These are phyloP conservation scores for Cheiracanthium punctorium DNA, from an alignment of 2,888 invertebrate species.

Conservation along the genomic window DNA sequence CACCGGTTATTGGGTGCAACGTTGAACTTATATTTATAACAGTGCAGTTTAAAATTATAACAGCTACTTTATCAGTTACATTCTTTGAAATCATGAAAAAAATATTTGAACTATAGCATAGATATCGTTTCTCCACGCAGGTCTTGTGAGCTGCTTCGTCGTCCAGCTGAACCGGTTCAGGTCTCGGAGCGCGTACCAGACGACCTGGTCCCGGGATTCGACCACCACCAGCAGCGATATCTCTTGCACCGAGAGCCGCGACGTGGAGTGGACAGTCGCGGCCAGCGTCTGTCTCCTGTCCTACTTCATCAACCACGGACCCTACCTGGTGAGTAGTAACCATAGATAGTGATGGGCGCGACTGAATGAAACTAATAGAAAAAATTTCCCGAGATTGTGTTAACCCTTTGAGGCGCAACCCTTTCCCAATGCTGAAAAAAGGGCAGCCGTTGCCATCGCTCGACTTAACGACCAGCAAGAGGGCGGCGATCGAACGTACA, in stretches of 20 bases:
- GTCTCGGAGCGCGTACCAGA: slow-evolving; percentile 66
- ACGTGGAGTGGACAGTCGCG: slow-evolving; percentile 75
- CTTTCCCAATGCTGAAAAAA: too few species aligned
- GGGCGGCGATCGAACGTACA: background rate
- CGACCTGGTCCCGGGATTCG: slow-evolving; percentile 71
- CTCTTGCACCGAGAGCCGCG: slow-evolving; percentile 46
- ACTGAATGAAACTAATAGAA: background rate
- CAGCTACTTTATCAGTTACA: too few species aligned
- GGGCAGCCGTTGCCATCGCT: too few species aligned
- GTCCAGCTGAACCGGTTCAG: slow-evolving; percentile 42
- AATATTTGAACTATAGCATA: too few species aligned
- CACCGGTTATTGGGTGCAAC: too few species aligned
- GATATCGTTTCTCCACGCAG: too few species aligned
- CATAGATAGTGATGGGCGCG: too few species aligned
- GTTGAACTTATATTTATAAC: too few species aligned
- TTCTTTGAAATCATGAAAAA: too few species aligned
- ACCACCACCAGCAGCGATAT: slow-evolving; percentile 54
- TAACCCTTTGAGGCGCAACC: too few species aligned
- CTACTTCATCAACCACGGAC: slow-evolving; percentile 80
- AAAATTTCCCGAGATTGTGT: background rate
- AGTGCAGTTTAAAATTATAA: too few species aligned
- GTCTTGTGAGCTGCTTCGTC: slow-evolving; percentile 75
- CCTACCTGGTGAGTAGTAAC: slow-evolving; percentile 79
- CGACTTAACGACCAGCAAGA: too few species aligned
- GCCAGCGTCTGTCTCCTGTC: slow-evolving; percentile 79